Evolutionary conservation across 2,797 vertebrate species (phyloP).

Genomic region (Alca torda): DNA sequence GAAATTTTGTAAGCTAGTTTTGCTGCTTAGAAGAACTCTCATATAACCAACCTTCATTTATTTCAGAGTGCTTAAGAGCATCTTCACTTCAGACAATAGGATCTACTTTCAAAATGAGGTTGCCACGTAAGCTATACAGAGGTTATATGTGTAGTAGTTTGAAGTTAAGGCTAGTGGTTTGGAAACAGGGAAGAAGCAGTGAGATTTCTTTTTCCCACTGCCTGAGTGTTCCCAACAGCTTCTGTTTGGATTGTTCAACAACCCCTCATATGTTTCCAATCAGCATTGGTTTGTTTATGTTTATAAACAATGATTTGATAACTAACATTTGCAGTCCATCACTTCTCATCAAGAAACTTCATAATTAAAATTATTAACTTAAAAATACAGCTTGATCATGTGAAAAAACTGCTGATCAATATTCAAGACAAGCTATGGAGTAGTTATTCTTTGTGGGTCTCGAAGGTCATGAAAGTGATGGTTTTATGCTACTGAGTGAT

Average conservation of each 20-base stretch:
- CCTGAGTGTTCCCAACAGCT: background rate
- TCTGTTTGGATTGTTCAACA: background rate
- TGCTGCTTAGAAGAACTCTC: background rate
- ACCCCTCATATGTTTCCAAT: background rate
- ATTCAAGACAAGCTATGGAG: slow-evolving; percentile 78
- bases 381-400: slow-evolving; percentile 64
- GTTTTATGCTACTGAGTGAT: slow-evolving; percentile 82
- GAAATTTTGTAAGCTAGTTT: background rate
- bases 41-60: background rate
- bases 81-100: background rate
- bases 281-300: background rate
- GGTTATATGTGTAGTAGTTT: background rate
- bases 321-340: background rate
- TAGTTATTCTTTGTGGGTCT: slow-evolving; percentile 81
- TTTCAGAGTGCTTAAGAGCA: background rate
- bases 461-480: slow-evolving; percentile 85
- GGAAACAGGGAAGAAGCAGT: background rate
- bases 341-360: slow-evolving; percentile 12
- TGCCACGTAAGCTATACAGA: background rate
- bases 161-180: background rate
- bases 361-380: slow-evolving; percentile 65
- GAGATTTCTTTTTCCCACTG: background rate
- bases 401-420: slow-evolving; percentile 68
- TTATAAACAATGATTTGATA: slow-evolving; percentile 28
- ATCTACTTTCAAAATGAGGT: background rate